A percentile compares a stretch with the other conserved stretches of the same genome.
Evolutionary conservation across 30 jellyfish, hydroid and myxozoan genomes (phyloP).

Genomic region (Clytia hemisphaerica): DNA sequence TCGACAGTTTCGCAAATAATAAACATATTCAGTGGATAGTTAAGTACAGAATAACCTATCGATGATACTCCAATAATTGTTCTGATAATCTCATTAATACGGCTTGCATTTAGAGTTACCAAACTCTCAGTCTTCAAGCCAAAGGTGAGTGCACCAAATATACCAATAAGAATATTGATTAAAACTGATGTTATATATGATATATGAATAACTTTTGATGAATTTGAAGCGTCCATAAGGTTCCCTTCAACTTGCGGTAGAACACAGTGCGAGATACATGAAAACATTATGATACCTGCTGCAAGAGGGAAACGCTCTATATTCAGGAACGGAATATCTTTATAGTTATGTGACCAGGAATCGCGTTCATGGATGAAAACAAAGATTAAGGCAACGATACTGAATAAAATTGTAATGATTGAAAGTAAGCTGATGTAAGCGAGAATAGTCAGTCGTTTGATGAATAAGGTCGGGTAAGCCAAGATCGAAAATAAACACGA

Average conservation of each 20-base stretch:
- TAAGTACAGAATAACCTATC: background rate
- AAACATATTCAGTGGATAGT: conserved; percentile 5
- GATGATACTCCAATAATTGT: conserved; percentile 11
- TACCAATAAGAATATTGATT: conserved; percentile 35
- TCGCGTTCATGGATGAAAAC: conserved; percentile 19
- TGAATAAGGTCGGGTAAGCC: conserved; percentile 59
- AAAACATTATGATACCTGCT: conserved; percentile 38
- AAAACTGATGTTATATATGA: conserved; percentile 34
- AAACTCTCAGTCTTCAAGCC: conserved; percentile 41
- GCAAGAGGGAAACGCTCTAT: conserved; percentile 48
- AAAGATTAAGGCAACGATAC: conserved; percentile 32
- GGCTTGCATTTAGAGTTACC: conserved; percentile 29
- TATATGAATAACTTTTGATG: conserved; percentile 14
- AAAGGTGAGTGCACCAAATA: conserved; percentile 67
- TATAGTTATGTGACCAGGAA: conserved; percentile 39
- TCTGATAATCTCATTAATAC: conserved; percentile 1
- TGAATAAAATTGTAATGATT: conserved; percentile 29
- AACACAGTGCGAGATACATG: conserved; percentile 30
- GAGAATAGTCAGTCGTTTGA: conserved; percentile 41
- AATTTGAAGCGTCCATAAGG: conserved; percentile 43
- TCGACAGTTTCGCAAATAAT: background rate
- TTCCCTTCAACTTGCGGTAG: conserved; percentile 71
- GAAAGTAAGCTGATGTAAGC: conserved; percentile 57
- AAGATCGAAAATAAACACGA: conserved; percentile 37
- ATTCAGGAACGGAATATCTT: conserved; percentile 32